Conservation (phyloP, 2,113 vertebrate species). For the Scartelaos histophorus region DNA sequence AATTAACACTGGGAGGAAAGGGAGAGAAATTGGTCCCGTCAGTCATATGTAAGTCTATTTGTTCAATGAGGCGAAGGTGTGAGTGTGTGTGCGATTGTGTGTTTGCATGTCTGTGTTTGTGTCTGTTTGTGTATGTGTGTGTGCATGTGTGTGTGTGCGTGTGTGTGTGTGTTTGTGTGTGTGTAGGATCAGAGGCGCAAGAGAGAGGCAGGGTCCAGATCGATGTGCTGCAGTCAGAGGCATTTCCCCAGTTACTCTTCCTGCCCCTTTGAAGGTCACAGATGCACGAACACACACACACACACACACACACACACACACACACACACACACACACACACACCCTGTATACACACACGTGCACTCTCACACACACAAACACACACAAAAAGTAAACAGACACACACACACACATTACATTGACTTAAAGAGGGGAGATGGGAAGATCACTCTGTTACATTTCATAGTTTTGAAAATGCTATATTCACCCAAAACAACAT, state of each 20-base stretch:
- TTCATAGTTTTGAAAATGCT: too few species aligned
- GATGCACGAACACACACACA: slow-evolving; percentile 8
- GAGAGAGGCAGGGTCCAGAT: slow-evolving; percentile 62
- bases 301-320: neutral
- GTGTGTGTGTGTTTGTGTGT: slow-evolving; percentile 29
- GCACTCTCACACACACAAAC: too few species aligned
- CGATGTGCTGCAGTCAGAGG: slow-evolving; percentile 71
- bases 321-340: neutral
- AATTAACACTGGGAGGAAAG: slow-evolving; percentile 65
- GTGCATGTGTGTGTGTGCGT: neutral
- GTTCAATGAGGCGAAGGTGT: slow-evolving; percentile 68
- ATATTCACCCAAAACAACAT: too few species aligned
- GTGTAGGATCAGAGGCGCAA: slow-evolving; percentile 57
- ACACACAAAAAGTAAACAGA: too few species aligned
- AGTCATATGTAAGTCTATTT: slow-evolving; percentile 75
- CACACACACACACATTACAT: too few species aligned
- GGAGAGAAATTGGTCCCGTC: slow-evolving; percentile 73
- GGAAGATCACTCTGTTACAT: too few species aligned
- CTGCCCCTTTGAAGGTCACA: slow-evolving; percentile 71
- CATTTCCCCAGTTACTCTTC: slow-evolving; percentile 68
- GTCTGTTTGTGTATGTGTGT: too few species aligned
- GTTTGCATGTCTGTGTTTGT: neutral
- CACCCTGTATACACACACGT: neutral
- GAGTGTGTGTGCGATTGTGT: slow-evolving; percentile 31
- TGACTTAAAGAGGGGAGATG: too few species aligned